Percentiles rank a stretch among this genome's conserved stretches.
Evolutionary conservation across 2,797 vertebrate species (phyloP).

Genomic region (Malurus leucopterus): DNA sequence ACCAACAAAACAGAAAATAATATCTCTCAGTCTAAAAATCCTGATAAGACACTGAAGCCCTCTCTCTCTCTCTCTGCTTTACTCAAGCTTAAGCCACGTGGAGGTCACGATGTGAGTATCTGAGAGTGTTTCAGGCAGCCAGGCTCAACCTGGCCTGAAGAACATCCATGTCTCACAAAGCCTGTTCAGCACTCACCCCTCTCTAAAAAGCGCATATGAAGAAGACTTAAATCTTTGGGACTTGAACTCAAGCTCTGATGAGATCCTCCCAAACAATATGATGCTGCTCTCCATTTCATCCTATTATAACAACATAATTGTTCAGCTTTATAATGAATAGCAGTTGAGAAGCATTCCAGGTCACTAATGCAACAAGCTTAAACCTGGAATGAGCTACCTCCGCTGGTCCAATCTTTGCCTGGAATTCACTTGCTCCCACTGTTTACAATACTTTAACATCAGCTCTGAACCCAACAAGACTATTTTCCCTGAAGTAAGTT

Average conservation of each 20-base stretch:
- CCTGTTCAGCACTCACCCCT: accelerated
- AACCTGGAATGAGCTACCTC: neutral
- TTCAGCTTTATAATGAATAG: neutral
- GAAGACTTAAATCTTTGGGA: neutral
- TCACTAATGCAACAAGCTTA: neutral
- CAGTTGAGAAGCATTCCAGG: neutral
- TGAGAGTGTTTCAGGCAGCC: neutral
- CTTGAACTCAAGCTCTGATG: neutral
- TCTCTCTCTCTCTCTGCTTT: neutral
- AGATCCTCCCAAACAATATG: neutral
- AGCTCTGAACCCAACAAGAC: neutral
- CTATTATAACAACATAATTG: neutral
- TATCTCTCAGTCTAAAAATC: neutral
- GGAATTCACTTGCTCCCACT: neutral
- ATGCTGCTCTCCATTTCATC: neutral
- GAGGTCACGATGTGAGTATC: neutral
- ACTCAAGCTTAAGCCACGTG: accelerated
- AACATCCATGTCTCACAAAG: neutral
- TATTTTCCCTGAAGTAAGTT: neutral
- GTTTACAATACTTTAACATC: neutral
- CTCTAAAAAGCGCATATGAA: accelerated
- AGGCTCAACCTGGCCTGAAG: neutral
- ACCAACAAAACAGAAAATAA: neutral
- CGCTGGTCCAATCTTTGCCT: neutral
- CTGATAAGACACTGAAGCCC: neutral